A percentile compares a stretch with the other conserved stretches of the same genome.
Conservation (phyloP, 2,888 invertebrate genomes). For the Phengaris alcon region DNA sequence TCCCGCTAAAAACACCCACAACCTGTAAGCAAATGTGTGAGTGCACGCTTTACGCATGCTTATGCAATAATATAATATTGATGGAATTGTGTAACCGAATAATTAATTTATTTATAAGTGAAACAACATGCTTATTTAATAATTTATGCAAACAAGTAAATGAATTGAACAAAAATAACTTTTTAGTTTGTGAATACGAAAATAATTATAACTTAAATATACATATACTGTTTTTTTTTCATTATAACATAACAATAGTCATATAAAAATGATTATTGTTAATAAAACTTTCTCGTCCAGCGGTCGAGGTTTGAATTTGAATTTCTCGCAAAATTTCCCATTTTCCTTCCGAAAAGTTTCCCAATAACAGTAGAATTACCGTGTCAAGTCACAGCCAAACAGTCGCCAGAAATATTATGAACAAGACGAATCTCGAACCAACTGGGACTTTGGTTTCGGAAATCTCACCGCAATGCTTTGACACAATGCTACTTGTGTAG, state of each 20-base stretch:
- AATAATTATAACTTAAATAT: not conserved
- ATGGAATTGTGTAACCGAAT: too few species aligned
- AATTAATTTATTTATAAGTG: too few species aligned
- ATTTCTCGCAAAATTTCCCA: not conserved
- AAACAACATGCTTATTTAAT: not conserved
- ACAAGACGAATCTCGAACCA: not conserved
- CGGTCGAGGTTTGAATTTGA: not conserved
- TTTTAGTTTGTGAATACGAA: not conserved
- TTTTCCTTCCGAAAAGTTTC: not conserved
- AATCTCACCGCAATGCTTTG: not conserved
- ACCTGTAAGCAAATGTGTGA: too few species aligned
- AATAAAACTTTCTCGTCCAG: constrained; percentile 2
- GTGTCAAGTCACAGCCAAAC: not conserved
- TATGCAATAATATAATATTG: too few species aligned
- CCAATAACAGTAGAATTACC: constrained; percentile 8
- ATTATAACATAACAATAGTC: not conserved
- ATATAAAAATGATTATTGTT: not conserved
- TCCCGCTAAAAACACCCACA: too few species aligned
- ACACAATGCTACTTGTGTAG: not conserved
- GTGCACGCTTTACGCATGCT: too few species aligned
- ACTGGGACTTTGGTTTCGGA: not conserved
- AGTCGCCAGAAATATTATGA: not conserved
- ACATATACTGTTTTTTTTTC: too few species aligned
- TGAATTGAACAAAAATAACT: not conserved
- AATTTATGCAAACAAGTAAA: not conserved